Evolutionary conservation across 1,140 invertebrate species (phyloP), one percentile per base, ranked within the genome.

Genomic region (Caerostris darwini): DNA sequence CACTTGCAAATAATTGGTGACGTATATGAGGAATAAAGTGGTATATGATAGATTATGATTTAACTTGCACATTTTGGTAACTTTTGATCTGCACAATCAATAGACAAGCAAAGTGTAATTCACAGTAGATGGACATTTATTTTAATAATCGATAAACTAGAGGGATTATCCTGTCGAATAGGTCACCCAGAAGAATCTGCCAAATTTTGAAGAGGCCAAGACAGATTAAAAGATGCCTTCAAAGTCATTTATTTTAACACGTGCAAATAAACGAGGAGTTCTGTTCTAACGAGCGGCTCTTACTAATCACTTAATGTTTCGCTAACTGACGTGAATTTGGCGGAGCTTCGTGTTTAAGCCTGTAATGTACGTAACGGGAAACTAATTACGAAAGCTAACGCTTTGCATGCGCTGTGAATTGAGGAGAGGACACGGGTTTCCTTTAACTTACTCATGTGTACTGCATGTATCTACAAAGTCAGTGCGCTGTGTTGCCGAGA

Each of bases 271-370:
- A 90, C 81, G 89, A 69, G 56, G 71, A 89, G 87, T 89, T 90
- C 58, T 90, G 50, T 59, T 90, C 69, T 90, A 90, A 90, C 89
- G 57, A 89, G 87, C 87, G 17, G 14, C n/a, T 54, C 88, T 90
- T 90, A 77, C 88, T 67, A 90, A 90, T 90, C 88, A 81, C 88
- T 90, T 90, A 58, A 90, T 77, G 88, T 90, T 90, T 90, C 88
- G 53, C 69, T 59, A 67, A 81, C 67, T 71, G 67, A 90, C 88
- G 88, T 12, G 88, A 90, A 77, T 58, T 90, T 90, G 88, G 88
- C 56, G 88, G 69, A 90, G 88, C 56, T 67, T 50, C 57, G 53
- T 58, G 57, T 90, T 90, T 90, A 90, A 59, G 87, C 88, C 58
- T 19, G 69, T 90, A 77, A 90, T 90, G 69, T 56, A 58, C 54